A percentile compares a stretch with the other conserved stretches of the same genome.
These are phyloP conservation scores for Phortica okadai DNA, from an alignment of 2,888 invertebrate species.

Conservation along the genomic window DNA sequence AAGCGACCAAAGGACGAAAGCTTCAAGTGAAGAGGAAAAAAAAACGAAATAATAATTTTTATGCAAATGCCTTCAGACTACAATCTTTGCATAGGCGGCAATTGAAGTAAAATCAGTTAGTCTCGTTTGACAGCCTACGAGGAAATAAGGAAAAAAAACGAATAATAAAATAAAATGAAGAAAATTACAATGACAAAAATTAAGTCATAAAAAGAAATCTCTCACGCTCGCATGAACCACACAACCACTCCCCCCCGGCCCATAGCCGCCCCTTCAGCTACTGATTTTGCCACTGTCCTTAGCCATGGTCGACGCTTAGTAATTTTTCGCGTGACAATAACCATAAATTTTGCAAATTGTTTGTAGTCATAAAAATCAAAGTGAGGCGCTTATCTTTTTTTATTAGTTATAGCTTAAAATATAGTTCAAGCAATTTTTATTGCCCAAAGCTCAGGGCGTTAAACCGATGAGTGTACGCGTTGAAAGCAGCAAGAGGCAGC, in stretches of 20 bases:
- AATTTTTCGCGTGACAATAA: conserved; percentile 47
- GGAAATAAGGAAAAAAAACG: background rate
- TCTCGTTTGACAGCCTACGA: background rate
- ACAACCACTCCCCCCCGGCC: background rate
- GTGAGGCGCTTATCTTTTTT: conserved; percentile 56
- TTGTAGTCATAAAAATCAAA: conserved; percentile 63
- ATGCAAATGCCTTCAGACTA: conserved; percentile 42
- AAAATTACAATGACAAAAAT: conserved; percentile 56
- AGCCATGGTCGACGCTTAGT: background rate
- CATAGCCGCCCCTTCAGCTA: background rate
- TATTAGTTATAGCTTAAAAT: conserved; percentile 67
- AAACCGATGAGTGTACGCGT: conserved; percentile 47
- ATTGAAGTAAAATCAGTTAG: background rate
- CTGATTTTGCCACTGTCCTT: background rate
- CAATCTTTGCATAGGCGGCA: conserved; percentile 34
- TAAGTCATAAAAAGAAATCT: conserved; percentile 57
- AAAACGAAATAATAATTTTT: conserved; percentile 42
- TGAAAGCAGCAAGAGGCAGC: conserved; percentile 14
- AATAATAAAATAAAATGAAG: conserved; percentile 20
- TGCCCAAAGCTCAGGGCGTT: conserved; percentile 38
- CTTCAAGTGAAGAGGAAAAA: background rate
- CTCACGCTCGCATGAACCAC: conserved; percentile 1
- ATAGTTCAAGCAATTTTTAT: conserved; percentile 62
- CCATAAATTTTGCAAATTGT: conserved; percentile 51
- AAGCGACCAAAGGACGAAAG: conserved; percentile 41